Evolutionary conservation across 2,113 vertebrate species (phyloP).

Genomic region (Arvicanthis niloticus): DNA sequence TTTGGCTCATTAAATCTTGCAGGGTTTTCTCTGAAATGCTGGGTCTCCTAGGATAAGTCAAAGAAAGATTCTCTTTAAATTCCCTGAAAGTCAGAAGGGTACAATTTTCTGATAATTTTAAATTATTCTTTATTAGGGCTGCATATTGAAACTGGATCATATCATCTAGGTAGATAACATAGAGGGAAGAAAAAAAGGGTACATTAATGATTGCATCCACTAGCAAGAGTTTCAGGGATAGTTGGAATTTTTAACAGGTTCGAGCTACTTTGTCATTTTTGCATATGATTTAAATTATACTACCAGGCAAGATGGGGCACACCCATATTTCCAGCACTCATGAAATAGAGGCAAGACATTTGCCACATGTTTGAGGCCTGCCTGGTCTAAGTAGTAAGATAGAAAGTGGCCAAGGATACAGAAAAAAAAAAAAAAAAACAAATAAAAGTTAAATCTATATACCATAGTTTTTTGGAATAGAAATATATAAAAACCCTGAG

Average conservation of each 20-base stretch:
- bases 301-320: neutral
- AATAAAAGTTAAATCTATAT: neutral
- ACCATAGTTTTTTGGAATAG: neutral
- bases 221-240: neutral
- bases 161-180: slow-evolving; percentile 4
- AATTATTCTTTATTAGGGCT: slow-evolving; percentile 60
- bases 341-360: neutral
- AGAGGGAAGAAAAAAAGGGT: neutral
- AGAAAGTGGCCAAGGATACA: neutral
- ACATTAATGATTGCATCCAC: neutral
- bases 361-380: neutral
- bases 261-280: slow-evolving; percentile 24
- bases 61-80: slow-evolving; percentile 57
- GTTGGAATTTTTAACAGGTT: slow-evolving; percentile 29
- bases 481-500: slow-evolving; percentile 36
- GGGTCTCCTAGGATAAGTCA: slow-evolving; percentile 54
- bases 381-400: neutral
- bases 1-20: slow-evolving; percentile 69
- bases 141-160: slow-evolving; percentile 21
- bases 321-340: neutral
- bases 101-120: slow-evolving; percentile 43
- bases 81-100: slow-evolving; percentile 62
- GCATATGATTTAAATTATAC: slow-evolving; percentile 25
- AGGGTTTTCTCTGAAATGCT: slow-evolving; percentile 64
- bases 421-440: neutral